Percentiles rank a stretch among this genome's conserved stretches.
Conservation (phyloP, 2,888 invertebrate genomes). For the Agrotis clavis region DNA sequence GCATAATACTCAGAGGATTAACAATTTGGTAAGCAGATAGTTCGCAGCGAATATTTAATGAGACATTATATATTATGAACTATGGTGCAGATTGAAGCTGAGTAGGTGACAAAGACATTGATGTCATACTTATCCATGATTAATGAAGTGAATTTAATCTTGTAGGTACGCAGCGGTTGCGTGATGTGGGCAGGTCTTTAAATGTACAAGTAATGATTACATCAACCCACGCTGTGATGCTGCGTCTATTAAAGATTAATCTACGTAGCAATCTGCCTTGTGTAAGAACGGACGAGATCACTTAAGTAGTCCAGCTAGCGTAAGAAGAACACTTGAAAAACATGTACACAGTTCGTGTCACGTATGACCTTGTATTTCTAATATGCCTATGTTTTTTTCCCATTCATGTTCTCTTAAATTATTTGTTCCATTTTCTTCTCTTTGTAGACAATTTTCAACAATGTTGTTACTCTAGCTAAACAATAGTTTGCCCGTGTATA, state of each 20-base stretch:
- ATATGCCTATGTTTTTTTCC: not conserved
- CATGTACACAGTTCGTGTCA: not conserved
- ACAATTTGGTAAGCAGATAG: slow-evolving; percentile 81
- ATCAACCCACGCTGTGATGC: slow-evolving; percentile 28
- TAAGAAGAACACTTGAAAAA: not conserved
- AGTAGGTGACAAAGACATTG: slow-evolving; percentile 54
- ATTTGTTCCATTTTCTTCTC: too few species aligned
- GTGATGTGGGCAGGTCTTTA: slow-evolving; percentile 37
- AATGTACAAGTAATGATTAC: slow-evolving; percentile 39
- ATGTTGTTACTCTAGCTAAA: too few species aligned
- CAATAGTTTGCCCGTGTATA: too few species aligned
- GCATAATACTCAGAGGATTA: slow-evolving; percentile 80
- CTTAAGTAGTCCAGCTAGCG: slow-evolving; percentile 3
- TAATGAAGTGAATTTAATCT: slow-evolving; percentile 36
- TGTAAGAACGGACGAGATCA: slow-evolving; percentile 10
- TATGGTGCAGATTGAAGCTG: slow-evolving; percentile 48
- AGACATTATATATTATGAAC: slow-evolving; percentile 65
- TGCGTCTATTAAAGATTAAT: slow-evolving; percentile 21
- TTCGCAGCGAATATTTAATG: slow-evolving; percentile 74
- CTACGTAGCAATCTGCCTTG: slow-evolving; percentile 10
- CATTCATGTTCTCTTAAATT: not conserved
- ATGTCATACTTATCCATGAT: slow-evolving; percentile 42
- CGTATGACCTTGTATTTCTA: not conserved
- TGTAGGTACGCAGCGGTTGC: slow-evolving; percentile 16
- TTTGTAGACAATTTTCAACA: too few species aligned